Conservation (phyloP, 2,113 vertebrate species). For the Argyrosomus japonicus region DNA sequence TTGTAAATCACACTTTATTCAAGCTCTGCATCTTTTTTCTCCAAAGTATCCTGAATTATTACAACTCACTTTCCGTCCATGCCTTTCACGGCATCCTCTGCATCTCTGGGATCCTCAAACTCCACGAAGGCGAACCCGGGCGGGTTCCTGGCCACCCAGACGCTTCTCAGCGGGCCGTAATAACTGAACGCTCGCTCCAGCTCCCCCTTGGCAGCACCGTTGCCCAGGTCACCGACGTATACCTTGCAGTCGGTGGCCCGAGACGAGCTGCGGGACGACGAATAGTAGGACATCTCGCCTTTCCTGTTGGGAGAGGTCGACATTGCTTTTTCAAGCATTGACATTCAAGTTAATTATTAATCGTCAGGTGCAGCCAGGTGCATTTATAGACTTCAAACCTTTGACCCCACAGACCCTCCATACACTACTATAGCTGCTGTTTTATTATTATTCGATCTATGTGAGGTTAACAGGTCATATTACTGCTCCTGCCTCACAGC, state of each 20-base stretch:
- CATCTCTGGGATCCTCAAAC: slow-evolving; percentile 87
- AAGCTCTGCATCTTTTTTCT: too few relatives aligned
- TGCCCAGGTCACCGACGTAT: slow-evolving; percentile 86
- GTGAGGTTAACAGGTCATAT: too few relatives aligned
- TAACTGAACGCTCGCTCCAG: slow-evolving; percentile 87
- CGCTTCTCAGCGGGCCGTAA: slow-evolving; percentile 85
- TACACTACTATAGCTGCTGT: too few relatives aligned
- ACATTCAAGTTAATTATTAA: too few relatives aligned
- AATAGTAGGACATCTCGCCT: slow-evolving; percentile 80
- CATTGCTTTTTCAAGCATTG: too few relatives aligned
- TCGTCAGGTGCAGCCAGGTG: too few relatives aligned
- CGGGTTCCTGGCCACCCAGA: slow-evolving; percentile 88
- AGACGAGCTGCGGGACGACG: slow-evolving; percentile 84
- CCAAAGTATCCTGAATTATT: not conserved
- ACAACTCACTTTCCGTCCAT: slow-evolving; percentile 88
- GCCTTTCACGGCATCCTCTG: slow-evolving; percentile 87
- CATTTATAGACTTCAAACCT: too few relatives aligned
- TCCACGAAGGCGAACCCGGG: slow-evolving; percentile 88
- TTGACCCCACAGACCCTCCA: too few relatives aligned
- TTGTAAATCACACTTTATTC: too few relatives aligned
- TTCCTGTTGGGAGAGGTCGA: slow-evolving; percentile 17
- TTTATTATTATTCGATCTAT: too few relatives aligned
- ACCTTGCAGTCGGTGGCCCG: slow-evolving; percentile 85
- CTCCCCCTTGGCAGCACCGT: slow-evolving; percentile 87
- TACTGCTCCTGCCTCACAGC: too few relatives aligned